Base-by-base conservation (phyloP, 2,888 invertebrate species). In the Gerris lacustris region DNA sequence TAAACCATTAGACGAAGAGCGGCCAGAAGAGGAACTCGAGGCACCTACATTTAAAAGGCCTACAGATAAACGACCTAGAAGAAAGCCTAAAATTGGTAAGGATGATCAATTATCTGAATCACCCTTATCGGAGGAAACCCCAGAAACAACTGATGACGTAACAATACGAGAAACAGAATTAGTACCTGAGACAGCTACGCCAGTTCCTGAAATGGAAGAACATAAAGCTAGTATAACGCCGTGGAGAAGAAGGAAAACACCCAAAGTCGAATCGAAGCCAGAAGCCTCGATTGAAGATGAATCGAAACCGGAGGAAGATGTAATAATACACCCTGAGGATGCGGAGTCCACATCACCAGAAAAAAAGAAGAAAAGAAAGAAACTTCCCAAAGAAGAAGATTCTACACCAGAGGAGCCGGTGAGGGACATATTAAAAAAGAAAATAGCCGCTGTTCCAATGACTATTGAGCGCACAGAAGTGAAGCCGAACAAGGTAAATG, bases 1-100 rank as follows among this genome's bases (percentile, higher is more conserved):
- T 5, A 78, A 79, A 74, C 80, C 80, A 67, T 74, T 76, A 55
- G 71, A 71, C 73, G 68, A 73, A 73, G 70, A 72, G 75, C 78
- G 77, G 74, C 78, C 76, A 77, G 74, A 75, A 74, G 72, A 73
- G 43, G 68, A 66, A n/a, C 45, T 71, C 11, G 77, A 62, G 75
- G 68, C 73, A 71, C 44, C 76, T 69, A 72, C 74, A 70, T 74
- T 76, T 70, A 74, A 78, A 69, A 44, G 31, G n/a, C 5, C 66
- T 31, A 69, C 72, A n/a, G 69, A 69, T 44, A 69, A 71, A 69
- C 6, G 11, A 11, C 6, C 7, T 7, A 47, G 11, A 47, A 47
- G 47, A 47, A 47, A 11, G 11, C 47, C 47, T 7, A n/a, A n/a
- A n/a, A n/a, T n/a, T n/a, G n/a, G n/a, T n/a, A 47, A 47, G 11